phyloP scores from a whole-genome alignment of 2,113 vertebrate species.

The Grallaria varia region DNA sequence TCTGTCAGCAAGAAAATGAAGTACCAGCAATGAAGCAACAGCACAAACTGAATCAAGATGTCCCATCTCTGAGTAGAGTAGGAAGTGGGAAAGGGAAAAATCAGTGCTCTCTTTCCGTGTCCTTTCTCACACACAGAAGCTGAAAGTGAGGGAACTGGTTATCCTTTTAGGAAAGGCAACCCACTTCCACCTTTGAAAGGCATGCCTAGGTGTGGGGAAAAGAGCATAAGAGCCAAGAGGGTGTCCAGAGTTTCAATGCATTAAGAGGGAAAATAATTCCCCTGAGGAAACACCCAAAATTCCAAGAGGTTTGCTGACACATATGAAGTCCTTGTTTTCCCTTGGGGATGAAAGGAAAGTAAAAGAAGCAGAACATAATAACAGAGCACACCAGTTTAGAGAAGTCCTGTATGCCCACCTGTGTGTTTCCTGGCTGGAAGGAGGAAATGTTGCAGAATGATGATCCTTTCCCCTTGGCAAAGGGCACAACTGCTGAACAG shows the following conservation, averaged over 20 bases:
- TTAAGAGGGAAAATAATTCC: background rate
- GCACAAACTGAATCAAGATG: background rate
- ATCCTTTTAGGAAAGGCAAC: background rate
- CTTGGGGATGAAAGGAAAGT: background rate
- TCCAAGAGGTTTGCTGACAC: background rate
- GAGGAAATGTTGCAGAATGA: background rate
- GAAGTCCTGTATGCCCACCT: background rate
- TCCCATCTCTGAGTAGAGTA: background rate
- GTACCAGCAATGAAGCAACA: background rate
- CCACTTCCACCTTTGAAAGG: background rate
- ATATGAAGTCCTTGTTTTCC: background rate
- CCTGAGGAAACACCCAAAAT: background rate
- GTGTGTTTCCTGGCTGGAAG: background rate
- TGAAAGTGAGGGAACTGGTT: background rate
- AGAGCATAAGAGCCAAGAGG: background rate
- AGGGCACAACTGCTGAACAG: background rate
- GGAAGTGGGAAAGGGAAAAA: background rate
- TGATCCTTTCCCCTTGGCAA: constrained; percentile 18
- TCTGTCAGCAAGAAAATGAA: background rate
- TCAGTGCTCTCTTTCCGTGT: background rate
- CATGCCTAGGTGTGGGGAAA: background rate
- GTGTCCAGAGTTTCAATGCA: background rate
- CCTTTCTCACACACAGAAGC: background rate
- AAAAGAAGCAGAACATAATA: background rate
- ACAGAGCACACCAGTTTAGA: background rate